A percentile compares a stretch with the other conserved stretches of the same genome.
Evolutionary conservation across 2,113 vertebrate species (phyloP).

Genomic region (Meleagris gallopavo): DNA sequence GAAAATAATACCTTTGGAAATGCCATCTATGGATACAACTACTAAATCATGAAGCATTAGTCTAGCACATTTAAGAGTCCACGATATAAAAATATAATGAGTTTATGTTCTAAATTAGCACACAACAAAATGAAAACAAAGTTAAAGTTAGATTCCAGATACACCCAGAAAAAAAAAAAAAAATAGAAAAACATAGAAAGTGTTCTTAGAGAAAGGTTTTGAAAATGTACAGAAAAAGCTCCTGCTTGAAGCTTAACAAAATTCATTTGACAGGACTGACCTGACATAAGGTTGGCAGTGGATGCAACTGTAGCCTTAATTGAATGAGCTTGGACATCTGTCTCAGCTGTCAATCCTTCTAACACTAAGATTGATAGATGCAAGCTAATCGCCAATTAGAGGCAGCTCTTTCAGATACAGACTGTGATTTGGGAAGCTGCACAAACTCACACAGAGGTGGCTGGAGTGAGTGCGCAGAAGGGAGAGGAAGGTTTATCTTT

Average conservation of each 20-base stretch:
- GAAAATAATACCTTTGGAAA: constrained; percentile 53
- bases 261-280: constrained; percentile 45
- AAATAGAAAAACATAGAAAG: not conserved
- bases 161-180: not conserved
- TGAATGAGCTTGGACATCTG: constrained; percentile 65
- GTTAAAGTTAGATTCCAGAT: not conserved
- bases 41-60: constrained; percentile 27
- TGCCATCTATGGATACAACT: constrained; percentile 26
- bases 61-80: not conserved
- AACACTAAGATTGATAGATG: constrained; percentile 58
- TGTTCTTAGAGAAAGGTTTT: not conserved
- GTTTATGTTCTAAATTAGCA: not conserved
- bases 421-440: not conserved
- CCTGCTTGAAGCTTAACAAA: constrained; percentile 31
- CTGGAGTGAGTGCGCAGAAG: accelerated
- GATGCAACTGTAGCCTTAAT: constrained; percentile 58
- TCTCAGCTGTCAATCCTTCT: constrained; percentile 54
- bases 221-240: not conserved
- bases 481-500: not conserved
- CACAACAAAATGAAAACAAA: constrained; percentile 7
- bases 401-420: not conserved
- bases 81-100: not conserved
- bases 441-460: not conserved
- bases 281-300: constrained; percentile 57
- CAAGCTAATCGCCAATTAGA: constrained; percentile 59